Base-by-base conservation (phyloP, 1,140 invertebrate species). In the Lethocerus indicus region DNA sequence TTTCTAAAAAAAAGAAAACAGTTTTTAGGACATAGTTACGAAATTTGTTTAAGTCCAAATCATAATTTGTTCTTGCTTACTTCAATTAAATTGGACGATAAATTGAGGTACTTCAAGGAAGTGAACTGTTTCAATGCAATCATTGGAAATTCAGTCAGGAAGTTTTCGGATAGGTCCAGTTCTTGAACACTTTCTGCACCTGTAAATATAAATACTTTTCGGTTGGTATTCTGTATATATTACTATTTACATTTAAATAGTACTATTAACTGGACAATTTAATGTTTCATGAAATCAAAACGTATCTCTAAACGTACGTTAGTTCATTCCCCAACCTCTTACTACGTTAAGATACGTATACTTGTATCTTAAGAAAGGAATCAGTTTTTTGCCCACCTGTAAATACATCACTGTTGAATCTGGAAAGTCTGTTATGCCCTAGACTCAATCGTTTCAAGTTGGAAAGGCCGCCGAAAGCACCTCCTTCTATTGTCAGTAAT, bases 161-260 rank as follows among this genome's bases (percentile, higher is more conserved):
- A 87, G 64, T 93, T 92, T 57, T 81, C 75, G 1, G 86, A 87
- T 4, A 92, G 64, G 63, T 90, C 83, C 49, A 92, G 63, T 51
- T 76, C 74, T 53, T 87, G 73, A 24, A 92, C 63, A 47, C 74
- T 78, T 52, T 75, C 71, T 3, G 82, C 73, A 44, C 83, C 75
- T 70, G 56, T 28, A 54, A 63, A 50, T 12, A 50, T 24, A 29
- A 32, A n/a, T n/a, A n/a, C n/a, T n/a, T n/a, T n/a, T n/a, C n/a
- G n/a, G n/a, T n/a, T n/a, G n/a, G n/a, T n/a, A n/a, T n/a, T n/a
- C n/a, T n/a, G n/a, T n/a, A n/a, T n/a, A n/a, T n/a, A n/a, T n/a
- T n/a, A n/a, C n/a, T n/a, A n/a, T n/a, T n/a, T n/a, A n/a, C n/a
- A n/a, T n/a, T n/a, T n/a, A n/a, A n/a, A n/a, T n/a, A n/a, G n/a